Base-by-base conservation (phyloP, 2,888 invertebrate species). In the Hoplodrina blanda region DNA sequence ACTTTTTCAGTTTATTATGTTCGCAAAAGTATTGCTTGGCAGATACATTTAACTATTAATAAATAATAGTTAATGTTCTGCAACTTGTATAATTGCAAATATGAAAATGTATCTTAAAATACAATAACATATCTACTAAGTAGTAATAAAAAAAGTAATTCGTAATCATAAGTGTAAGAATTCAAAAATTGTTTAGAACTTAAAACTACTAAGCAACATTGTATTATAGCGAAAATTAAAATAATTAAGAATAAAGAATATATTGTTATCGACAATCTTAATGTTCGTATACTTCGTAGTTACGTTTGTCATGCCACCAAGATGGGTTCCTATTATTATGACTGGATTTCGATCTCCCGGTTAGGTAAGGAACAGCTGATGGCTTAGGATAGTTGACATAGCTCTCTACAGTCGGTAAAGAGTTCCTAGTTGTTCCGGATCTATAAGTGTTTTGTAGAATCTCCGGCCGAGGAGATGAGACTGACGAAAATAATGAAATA, bases 261-360 rank as follows among this genome's bases (percentile, higher is more conserved):
- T 63, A 30, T 68, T 64, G 8, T 30, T 41, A 59, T 62, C 50
- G 46, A 52, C 55, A 53, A 73, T 68, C 8, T 87, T 80, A 84
- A 50, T 78, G 73, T 83, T 92, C 91, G 72, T 83, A 87, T 49
- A 93, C 87, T 69, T 91, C 82, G 74, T 92, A 93, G 55, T 86
- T 76, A 66, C 72, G 63, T 63, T 87, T 90, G 10, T 83, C 65
- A 20, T 78, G 69, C 90, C 91, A 92, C 92, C 91, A 94, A 5
- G 84, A 5, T 17, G 46, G 85, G 44, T 73, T 84, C 33, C 73
- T 87, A 50, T 76, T 73, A 2, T 69, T 68, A 15, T 60, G 60
- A 46, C 69, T 82, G 15, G 74, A 53, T 41, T 78, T 83, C 10
- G 78, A 2, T 33, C 80, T 71, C 25, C 69, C 68, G 6, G 81